These are phyloP conservation scores for Microcebus jonahi DNA, from an alignment of 2,113 vertebrate genomes.

Conservation along the genomic window DNA sequence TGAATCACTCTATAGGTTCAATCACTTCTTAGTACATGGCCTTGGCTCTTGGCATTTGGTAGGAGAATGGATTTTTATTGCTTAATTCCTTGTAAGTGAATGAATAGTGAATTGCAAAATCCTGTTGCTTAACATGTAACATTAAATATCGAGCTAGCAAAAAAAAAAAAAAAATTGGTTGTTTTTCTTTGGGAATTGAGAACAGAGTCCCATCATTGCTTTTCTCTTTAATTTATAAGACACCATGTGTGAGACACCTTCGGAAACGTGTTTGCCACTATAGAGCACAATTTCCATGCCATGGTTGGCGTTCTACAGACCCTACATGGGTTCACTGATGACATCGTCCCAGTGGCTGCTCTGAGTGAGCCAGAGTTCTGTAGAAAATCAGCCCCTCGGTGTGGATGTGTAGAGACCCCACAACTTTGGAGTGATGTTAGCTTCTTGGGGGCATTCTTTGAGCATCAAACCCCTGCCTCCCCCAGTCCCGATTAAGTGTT, in stretches of 20 bases:
- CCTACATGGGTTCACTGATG: not conserved
- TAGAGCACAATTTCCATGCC: not conserved
- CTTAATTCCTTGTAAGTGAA: constrained; percentile 85
- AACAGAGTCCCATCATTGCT: constrained; percentile 64
- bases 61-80: constrained; percentile 84
- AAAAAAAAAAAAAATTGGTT: constrained; percentile 75
- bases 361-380: not conserved
- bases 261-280: not conserved
- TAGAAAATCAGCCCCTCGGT: not conserved
- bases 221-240: constrained; percentile 72
- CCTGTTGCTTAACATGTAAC: constrained; percentile 83
- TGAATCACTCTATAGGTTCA: constrained; percentile 66
- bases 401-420: too few species aligned
- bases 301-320: not conserved
- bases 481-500: not conserved
- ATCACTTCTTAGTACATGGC: constrained; percentile 59
- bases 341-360: not conserved
- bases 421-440: not conserved
- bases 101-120: constrained; percentile 84
- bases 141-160: constrained; percentile 83
- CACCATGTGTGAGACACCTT: not conserved
- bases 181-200: constrained; percentile 80
- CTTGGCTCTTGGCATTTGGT: constrained; percentile 78
- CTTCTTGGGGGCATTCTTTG: not conserved
- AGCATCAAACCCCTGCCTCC: not conserved